Base-by-base conservation (phyloP, 2,888 invertebrate genomes). In the Drosophila robusta region DNA sequence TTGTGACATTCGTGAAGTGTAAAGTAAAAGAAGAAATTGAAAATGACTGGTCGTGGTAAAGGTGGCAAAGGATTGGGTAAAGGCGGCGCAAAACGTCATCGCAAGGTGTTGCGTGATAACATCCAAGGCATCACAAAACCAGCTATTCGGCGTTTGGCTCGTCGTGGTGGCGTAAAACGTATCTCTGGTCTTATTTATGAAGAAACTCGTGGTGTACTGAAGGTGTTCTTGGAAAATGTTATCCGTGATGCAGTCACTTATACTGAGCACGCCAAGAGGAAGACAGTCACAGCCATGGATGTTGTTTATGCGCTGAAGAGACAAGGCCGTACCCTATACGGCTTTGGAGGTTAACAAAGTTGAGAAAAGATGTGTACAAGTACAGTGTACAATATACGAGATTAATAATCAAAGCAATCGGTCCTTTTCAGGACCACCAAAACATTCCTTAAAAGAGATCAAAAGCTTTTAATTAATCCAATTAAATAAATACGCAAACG, bases 251-350 rank as follows among this genome's bases (percentile, higher is more conserved):
- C 96, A 4, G 95, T 96, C 50, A 96, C 95, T 1, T 96, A 96
- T 92, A 96, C 96, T 0, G 96, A 96, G 89, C 96, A 96, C 90
- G 96, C 96, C 24, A 96, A 96, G 92, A 93, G 96, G 80, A 96
- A 97, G 93, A 96, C 96, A 1, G 96, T 96, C 49, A 96, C 96
- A 0, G 96, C 96, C n/a, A 96, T 96, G 96, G 96, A 96, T 80
- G 95, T 96, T 24, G 96, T 96, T 50, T 96, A 96, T 89, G 96
- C 96, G n/a, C 90, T 96, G 85, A 96, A 96, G 90, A 93, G 96
- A 38, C 96, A 96, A 93, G 95, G 96, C 2, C 93, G 95, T 76
- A 96, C 96, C 60, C 91, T 96, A 14, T 96, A 96, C 91, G 64
- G 64, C 12, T 64, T 63, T 41, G 66, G 66, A 50, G 63, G 66